Conservation (phyloP, 2,113 vertebrate genomes). For the Calidris pugnax region DNA sequence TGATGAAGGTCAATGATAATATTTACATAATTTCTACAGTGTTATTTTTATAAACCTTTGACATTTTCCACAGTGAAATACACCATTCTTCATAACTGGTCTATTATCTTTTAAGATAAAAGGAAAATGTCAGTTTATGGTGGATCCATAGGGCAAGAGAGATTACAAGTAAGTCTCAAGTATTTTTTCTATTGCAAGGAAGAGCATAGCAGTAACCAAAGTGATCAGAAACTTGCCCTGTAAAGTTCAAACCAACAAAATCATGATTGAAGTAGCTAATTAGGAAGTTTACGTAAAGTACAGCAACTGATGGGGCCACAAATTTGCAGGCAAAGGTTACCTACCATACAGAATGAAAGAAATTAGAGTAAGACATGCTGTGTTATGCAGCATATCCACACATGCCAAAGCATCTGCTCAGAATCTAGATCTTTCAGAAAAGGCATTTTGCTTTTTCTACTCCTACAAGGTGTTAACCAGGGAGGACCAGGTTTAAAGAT, state of each 20-base stretch:
- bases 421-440: not conserved
- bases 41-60: not conserved
- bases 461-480: not conserved
- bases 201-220: not conserved
- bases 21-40: conserved; percentile 9
- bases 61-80: not conserved
- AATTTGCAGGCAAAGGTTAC: not conserved
- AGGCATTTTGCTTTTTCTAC: not conserved
- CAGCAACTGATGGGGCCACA: not conserved
- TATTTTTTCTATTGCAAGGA: not conserved
- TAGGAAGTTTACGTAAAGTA: not conserved
- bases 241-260: not conserved
- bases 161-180: not conserved
- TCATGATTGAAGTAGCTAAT: not conserved
- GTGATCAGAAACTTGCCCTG: not conserved
- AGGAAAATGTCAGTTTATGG: not conserved
- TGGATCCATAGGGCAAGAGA: not conserved
- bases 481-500: not conserved
- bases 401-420: not conserved
- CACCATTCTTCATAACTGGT: not conserved
- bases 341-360: not conserved
- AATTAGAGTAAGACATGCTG: not conserved
- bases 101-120: not conserved
- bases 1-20: not conserved
- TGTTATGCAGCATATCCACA: not conserved